Conservation (phyloP, 1,140 invertebrate genomes). For the Papilio aristodemus region DNA sequence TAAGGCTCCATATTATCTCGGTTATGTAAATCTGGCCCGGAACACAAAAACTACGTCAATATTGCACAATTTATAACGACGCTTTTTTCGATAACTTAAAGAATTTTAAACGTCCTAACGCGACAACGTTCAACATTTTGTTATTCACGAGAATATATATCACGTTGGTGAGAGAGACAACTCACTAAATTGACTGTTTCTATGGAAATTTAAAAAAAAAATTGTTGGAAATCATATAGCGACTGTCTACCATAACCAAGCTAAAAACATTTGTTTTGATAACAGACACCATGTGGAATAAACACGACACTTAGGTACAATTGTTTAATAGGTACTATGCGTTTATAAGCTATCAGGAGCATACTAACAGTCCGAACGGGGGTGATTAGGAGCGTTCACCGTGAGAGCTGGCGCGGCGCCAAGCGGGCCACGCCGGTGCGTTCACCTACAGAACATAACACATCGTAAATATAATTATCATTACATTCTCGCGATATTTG, state of each 20-base stretch:
- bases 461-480: constrained; percentile 61
- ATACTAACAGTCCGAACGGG: constrained; percentile 52
- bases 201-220: too few species aligned
- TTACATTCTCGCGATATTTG: constrained; percentile 33
- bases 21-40: constrained; percentile 50
- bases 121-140: background rate
- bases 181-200: too few species aligned
- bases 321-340: constrained; percentile 62
- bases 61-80: constrained; percentile 49
- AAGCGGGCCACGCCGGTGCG: constrained; percentile 67
- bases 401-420: constrained; percentile 69
- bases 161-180: too few species aligned
- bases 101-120: constrained; percentile 12
- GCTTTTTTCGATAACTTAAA: constrained; percentile 20
- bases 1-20: constrained; percentile 54
- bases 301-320: constrained; percentile 45
- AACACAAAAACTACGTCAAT: constrained; percentile 38
- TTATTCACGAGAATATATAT: background rate
- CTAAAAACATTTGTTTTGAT: too few species aligned
- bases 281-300: too few species aligned
- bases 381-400: constrained; percentile 68
- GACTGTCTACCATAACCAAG: too few species aligned
- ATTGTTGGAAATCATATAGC: too few species aligned
- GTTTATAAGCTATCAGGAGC: constrained; percentile 66
- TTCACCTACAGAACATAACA: constrained; percentile 62